These are phyloP conservation scores for Tenthredo amoena DNA, from an alignment of 2,888 invertebrate species.

Conservation along the genomic window DNA sequence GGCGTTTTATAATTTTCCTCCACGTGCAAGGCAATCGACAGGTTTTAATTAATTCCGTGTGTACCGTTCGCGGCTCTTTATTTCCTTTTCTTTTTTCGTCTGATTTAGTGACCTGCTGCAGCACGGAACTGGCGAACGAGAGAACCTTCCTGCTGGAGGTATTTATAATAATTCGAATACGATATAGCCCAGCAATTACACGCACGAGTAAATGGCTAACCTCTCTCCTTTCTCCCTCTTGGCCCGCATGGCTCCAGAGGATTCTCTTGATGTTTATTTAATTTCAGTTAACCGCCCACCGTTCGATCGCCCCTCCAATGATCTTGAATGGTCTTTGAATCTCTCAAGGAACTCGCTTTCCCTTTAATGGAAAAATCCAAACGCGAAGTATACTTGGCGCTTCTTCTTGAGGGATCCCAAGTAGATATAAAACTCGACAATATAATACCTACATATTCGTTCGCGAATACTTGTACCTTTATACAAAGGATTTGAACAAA, in stretches of 20 bases:
- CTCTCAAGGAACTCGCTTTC: constrained; percentile 12
- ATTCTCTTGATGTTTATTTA: constrained; percentile 41
- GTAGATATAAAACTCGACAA: constrained; percentile 5
- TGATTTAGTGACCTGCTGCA: constrained; percentile 23
- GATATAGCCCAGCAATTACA: constrained; percentile 6
- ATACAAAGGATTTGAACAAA: background rate
- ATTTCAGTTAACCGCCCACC: constrained; percentile 33
- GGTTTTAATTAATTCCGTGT: constrained; percentile 47
- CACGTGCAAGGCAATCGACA: constrained; percentile 38
- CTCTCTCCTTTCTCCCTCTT: background rate
- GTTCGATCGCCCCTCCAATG: constrained; percentile 4
- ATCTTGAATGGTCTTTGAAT: constrained; percentile 28
- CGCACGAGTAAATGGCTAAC: constrained; percentile 15
- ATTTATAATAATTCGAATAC: constrained; percentile 29
- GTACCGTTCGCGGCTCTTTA: background rate
- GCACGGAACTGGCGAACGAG: background rate
- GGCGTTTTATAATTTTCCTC: constrained; percentile 41
- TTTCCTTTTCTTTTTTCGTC: constrained; percentile 15
- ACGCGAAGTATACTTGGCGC: background rate
- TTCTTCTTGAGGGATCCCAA: constrained; percentile 12
- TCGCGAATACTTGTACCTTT: background rate
- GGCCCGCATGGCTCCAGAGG: constrained; percentile 4
- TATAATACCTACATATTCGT: background rate
- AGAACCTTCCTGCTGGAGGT: constrained; percentile 24
- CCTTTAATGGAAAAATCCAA: constrained; percentile 26